phyloP scores from a whole-genome alignment of 2,888 invertebrate genomes.

The Folsomia candida region DNA sequence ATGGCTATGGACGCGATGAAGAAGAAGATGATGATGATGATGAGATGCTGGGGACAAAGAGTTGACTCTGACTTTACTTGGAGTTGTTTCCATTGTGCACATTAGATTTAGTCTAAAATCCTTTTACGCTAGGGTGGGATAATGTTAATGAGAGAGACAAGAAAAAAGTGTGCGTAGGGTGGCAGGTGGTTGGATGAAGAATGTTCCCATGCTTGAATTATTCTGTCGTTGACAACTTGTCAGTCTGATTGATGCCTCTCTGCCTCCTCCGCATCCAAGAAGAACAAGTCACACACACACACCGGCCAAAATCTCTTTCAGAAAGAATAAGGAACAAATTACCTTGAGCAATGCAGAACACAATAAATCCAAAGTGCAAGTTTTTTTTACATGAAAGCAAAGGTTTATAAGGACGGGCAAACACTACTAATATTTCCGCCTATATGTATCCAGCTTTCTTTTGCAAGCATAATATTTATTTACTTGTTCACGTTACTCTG shows the following conservation, averaged over 20 bases:
- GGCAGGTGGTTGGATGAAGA: background rate
- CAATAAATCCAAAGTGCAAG: too few relatives aligned
- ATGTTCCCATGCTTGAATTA: conserved; percentile 2
- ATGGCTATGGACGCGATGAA: too few relatives aligned
- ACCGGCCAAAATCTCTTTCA: background rate
- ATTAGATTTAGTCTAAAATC: background rate
- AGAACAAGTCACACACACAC: background rate
- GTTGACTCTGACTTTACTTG: background rate
- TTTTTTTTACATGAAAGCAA: too few relatives aligned
- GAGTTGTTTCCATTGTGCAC: background rate
- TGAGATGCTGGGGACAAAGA: background rate
- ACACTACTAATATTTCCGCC: too few relatives aligned
- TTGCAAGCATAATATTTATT: too few relatives aligned
- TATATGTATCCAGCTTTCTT: too few relatives aligned
- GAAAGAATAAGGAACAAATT: background rate
- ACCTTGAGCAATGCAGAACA: too few relatives aligned
- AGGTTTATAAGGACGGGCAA: too few relatives aligned
- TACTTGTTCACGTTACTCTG: too few relatives aligned
- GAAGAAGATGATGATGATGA: too few relatives aligned
- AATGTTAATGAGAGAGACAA: background rate
- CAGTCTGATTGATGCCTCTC: conserved; percentile 1
- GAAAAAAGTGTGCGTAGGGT: background rate
- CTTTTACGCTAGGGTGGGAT: background rate
- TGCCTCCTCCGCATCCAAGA: background rate
- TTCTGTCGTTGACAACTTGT: conserved; percentile 4